Base-by-base conservation (phyloP, 2,797 vertebrate species). In the Gymnothorax javanicus region DNA sequence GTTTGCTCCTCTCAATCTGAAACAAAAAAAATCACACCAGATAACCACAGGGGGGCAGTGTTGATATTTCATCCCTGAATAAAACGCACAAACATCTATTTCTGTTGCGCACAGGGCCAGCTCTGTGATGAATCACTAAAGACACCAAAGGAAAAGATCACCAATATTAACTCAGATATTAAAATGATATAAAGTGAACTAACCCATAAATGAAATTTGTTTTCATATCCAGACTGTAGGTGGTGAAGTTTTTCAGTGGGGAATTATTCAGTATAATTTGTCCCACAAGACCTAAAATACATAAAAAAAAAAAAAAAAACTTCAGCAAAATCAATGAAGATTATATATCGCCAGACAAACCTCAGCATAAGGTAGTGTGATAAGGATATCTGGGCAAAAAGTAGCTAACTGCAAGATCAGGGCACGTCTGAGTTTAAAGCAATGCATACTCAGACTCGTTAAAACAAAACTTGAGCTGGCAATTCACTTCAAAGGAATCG, bases 171-270 rank as follows among this genome's bases (percentile, higher is more conserved):
- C 23, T 5, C 60, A 64, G 60, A 67, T n/a, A 67, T n/a, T 67
- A 15, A 79, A 57, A 60, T 73, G 62, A 23, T 54, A 82, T 54
- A 27, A 62, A 59, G n/a, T n/a, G 52, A 9, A 91, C 97, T 86
- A 90, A 98, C 98, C 97, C 96, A 91, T 95, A 94, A 81, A 98
- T 95, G 92, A 98, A 98, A 88, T 83, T 88, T 57, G 95, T 94
- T 89, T 96, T 97, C 97, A 99, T 97, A 87, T 98, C 98, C 89
- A 99, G 92, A 90, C 96, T 97, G 93, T 96, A 96, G 91, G 97
- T 97, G 90, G 92, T 97, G 90, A 98, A 99, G 90, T 96, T 96
- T 93, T 95, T 97, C 93, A 99, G 90, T 88, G 97, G 96, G 73
- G 86, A 91, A 54, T 96, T 92, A 90, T 98, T 95, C 89, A 98